phyloP scores from a whole-genome alignment of 2,113 vertebrate species.

The Antechinus stuartii region DNA sequence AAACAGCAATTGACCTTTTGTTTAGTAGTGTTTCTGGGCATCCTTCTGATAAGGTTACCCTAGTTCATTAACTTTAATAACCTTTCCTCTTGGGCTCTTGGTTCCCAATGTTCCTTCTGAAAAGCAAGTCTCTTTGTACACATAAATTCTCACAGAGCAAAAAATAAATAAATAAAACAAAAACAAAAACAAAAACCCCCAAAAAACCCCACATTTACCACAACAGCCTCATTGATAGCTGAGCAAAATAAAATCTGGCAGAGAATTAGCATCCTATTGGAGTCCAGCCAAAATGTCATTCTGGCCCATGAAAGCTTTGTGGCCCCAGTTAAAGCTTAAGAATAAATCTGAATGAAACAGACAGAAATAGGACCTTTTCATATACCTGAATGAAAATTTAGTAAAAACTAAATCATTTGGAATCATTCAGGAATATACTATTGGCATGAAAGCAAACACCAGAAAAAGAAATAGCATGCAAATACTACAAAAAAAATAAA shows the following conservation, averaged over 20 bases:
- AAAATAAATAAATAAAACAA: conserved; percentile 28
- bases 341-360: conserved; percentile 80
- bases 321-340: conserved; percentile 79
- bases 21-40: conserved; percentile 82
- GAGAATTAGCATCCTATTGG: conserved; percentile 81
- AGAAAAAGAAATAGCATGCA: conserved; percentile 18
- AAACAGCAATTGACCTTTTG: conserved; percentile 82
- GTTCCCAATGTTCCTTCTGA: conserved; percentile 87
- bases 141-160: conserved; percentile 89
- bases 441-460: conserved; percentile 6
- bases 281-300: conserved; percentile 84
- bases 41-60: conserved; percentile 86
- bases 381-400: conserved; percentile 69
- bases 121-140: conserved; percentile 87
- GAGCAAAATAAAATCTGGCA: conserved; percentile 88
- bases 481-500: neutral
- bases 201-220: conserved; percentile 84
- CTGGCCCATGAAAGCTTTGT: conserved; percentile 79
- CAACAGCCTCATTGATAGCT: conserved; percentile 89
- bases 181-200: no score
- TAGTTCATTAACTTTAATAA: conserved; percentile 90
- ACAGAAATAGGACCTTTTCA: conserved; percentile 74
- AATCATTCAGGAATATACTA: conserved; percentile 18
- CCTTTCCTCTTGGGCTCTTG: conserved; percentile 85
- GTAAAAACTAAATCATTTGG: conserved; percentile 59